Conservation (phyloP, 2,888 invertebrate species). For the Rotaria sp. region DNA sequence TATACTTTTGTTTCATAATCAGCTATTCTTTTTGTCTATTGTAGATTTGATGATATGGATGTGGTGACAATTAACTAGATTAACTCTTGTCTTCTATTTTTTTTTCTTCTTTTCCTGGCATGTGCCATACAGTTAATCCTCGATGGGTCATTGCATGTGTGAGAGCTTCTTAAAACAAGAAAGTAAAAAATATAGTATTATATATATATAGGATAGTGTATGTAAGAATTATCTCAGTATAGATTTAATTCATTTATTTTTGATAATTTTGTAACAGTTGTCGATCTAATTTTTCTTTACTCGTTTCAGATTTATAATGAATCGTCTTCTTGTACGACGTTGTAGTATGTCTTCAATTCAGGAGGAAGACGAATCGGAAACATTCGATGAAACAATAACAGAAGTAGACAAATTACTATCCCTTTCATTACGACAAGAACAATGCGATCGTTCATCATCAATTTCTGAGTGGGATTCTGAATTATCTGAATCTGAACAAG, state of each 20-base stretch:
- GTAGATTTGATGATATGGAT: background rate
- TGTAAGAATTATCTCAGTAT: no score
- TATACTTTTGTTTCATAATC: background rate
- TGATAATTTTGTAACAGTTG: background rate
- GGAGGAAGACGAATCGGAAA: conserved; percentile 4
- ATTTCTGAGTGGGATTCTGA: background rate
- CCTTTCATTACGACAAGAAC: background rate
- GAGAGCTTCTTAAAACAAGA: background rate
- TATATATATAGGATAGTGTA: no score
- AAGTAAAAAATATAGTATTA: background rate
- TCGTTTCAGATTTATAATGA: background rate
- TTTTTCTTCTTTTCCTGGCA: background rate
- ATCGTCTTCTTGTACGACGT: background rate
- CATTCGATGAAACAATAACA: background rate
- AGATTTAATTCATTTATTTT: background rate
- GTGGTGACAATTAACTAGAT: background rate
- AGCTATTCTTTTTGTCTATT: background rate
- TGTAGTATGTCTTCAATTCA: conserved; percentile 16
- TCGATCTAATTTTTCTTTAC: background rate
- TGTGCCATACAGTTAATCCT: background rate
- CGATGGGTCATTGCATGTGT: background rate
- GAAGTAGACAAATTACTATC: background rate
- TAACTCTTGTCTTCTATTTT: background rate
- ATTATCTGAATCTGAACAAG: conserved; percentile 14
- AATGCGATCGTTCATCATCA: background rate